A percentile compares a stretch with the other conserved stretches of the same genome.
Evolutionary conservation across 2,888 invertebrate genomes (phyloP).

Genomic region (Drosophila lacicola): DNA sequence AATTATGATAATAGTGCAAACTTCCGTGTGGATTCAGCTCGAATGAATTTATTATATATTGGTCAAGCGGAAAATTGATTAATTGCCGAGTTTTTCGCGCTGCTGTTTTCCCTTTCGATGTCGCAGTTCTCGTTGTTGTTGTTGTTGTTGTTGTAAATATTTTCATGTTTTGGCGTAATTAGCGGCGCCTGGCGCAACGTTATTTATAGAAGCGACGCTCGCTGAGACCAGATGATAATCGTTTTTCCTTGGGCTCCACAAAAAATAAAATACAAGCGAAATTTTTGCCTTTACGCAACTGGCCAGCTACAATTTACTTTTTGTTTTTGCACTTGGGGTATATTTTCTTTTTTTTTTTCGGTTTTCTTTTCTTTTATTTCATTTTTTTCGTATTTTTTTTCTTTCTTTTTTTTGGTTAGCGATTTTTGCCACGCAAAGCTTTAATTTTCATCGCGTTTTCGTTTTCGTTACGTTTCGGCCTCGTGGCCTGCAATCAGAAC

Average conservation of each 20-base stretch:
- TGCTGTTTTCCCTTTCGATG: constrained; percentile 27
- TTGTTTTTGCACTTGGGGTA: constrained; percentile 31
- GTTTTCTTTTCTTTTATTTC: constrained; percentile 3
- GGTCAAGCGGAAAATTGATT: constrained; percentile 80
- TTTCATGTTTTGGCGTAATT: constrained; percentile 80
- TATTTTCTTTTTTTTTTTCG: constrained; percentile 17
- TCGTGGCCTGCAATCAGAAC: constrained; percentile 65
- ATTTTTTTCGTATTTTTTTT: constrained; percentile 16
- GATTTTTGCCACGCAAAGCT: constrained; percentile 77
- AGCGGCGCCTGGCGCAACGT: constrained; percentile 62
- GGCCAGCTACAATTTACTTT: constrained; percentile 38
- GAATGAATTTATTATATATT: constrained; percentile 58
- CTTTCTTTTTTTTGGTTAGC: constrained; percentile 55
- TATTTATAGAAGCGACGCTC: constrained; percentile 66
- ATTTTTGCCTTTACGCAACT: constrained; percentile 63
- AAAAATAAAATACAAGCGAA: constrained; percentile 30
- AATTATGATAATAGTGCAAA: constrained; percentile 68
- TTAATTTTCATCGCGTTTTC: constrained; percentile 78
- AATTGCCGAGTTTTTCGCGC: constrained; percentile 63
- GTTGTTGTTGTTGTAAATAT: constrained; percentile 62
- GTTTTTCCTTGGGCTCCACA: constrained; percentile 49
- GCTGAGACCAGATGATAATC: constrained; percentile 67
- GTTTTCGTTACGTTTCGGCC: constrained; percentile 46
- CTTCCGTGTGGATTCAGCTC: constrained; percentile 47
- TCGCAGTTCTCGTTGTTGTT: constrained; percentile 22